These are phyloP conservation scores for Microctenopoma lineatum DNA, from an alignment of 2,797 vertebrate species.

Conservation along the genomic window DNA sequence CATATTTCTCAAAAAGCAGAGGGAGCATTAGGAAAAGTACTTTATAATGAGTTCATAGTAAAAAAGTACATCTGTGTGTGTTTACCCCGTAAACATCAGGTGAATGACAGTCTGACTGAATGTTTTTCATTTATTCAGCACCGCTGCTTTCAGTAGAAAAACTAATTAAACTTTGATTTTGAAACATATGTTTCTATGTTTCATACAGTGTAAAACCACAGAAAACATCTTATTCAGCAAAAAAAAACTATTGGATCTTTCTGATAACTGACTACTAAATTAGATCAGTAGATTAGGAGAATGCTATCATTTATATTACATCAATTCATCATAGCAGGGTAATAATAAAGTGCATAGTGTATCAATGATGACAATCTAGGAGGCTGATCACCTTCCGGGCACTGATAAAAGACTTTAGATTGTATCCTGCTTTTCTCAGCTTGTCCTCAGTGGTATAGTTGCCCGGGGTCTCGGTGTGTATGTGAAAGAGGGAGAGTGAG, in stretches of 20 bases:
- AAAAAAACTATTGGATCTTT: background rate
- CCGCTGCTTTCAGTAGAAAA: background rate
- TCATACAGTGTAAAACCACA: background rate
- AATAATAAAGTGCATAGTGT: background rate
- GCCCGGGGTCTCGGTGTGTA: background rate
- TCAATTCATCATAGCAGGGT: background rate
- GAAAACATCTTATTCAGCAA: background rate
- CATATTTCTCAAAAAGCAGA: conserved; percentile 8
- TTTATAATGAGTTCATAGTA: too few species aligned
- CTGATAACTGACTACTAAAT: background rate
- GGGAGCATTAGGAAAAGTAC: too few species aligned
- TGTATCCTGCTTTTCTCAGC: background rate
- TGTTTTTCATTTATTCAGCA: conserved; percentile 1
- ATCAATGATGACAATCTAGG: background rate
- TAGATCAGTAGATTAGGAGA: background rate
- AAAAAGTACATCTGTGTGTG: too few species aligned
- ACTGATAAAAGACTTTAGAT: conserved; percentile 6
- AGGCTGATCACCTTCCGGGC: background rate
- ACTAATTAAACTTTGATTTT: background rate
- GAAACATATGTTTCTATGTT: too few species aligned
- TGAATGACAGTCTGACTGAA: background rate
- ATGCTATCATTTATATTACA: background rate
- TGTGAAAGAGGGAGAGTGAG: background rate
- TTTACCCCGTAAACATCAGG: too few species aligned
- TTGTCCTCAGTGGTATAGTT: conserved; percentile 4